phyloP scores from a whole-genome alignment of 2,797 vertebrate species.

The Rhinogobio ventralis region DNA sequence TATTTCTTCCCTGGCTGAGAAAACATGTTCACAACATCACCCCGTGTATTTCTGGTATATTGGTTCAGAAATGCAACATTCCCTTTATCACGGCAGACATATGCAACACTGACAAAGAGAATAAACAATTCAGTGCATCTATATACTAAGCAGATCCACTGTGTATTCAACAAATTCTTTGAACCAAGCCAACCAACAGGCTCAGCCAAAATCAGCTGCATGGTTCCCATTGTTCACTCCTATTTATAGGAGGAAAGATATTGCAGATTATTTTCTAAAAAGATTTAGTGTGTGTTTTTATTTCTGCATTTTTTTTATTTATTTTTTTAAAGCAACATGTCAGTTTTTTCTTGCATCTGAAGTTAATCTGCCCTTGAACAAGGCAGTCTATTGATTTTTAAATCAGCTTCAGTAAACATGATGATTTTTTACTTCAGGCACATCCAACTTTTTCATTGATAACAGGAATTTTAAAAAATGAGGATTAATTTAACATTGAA shows the following conservation, averaged over 20 bases:
- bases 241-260: slow-evolving; percentile 17
- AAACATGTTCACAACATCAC: slow-evolving; percentile 59
- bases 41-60: slow-evolving; percentile 66
- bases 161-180: slow-evolving; percentile 64
- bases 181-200: slow-evolving; percentile 31
- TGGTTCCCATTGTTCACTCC: slow-evolving; percentile 17
- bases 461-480: neutral
- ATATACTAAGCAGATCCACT: slow-evolving; percentile 67
- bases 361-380: slow-evolving; percentile 28
- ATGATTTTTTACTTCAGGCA: slow-evolving; percentile 19
- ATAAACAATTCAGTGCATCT: slow-evolving; percentile 63
- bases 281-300: neutral
- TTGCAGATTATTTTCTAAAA: slow-evolving; percentile 22
- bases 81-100: slow-evolving; percentile 68
- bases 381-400: slow-evolving; percentile 23
- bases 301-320: slow-evolving; percentile 14
- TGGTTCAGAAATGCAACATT: slow-evolving; percentile 60
- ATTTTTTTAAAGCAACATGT: neutral
- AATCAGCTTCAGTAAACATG: slow-evolving; percentile 35
- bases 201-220: slow-evolving; percentile 21
- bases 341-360: slow-evolving; percentile 2
- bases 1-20: slow-evolving; percentile 18
- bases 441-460: slow-evolving; percentile 7
- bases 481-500: slow-evolving; percentile 7
- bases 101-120: slow-evolving; percentile 50